A percentile compares a stretch with the other conserved stretches of the same genome.
Conservation (phyloP, 1,140 invertebrate species). For the Reticulitermes speratus region DNA sequence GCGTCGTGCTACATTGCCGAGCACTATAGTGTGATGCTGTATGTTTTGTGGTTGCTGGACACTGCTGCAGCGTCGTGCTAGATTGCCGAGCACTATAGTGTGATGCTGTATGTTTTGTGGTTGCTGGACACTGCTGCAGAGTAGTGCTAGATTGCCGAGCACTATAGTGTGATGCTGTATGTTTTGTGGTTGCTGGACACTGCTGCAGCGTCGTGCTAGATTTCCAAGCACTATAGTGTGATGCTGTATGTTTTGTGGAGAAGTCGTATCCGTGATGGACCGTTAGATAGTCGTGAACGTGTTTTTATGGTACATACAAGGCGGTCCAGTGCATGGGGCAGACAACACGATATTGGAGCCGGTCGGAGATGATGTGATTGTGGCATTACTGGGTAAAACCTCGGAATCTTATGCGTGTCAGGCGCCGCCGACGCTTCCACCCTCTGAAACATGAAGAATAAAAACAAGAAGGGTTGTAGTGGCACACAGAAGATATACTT, state of each 20-base stretch:
- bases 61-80: too few relatives aligned
- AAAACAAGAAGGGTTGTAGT: too few relatives aligned
- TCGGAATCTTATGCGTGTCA: background rate
- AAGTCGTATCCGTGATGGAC: background rate
- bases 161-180: background rate
- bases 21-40: background rate
- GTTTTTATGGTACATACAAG: background rate
- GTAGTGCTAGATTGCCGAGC: too few relatives aligned
- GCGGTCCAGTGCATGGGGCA: background rate
- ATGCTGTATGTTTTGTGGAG: slow-evolving; percentile 11
- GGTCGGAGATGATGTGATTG: background rate
- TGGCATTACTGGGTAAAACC: background rate
- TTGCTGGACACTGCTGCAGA: too few relatives aligned
- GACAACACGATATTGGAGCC: background rate
- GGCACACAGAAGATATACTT: too few relatives aligned
- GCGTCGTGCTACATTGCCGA: too few relatives aligned
- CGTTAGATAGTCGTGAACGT: background rate
- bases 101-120: background rate
- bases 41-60: slow-evolving; percentile 11
- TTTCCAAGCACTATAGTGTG: background rate
- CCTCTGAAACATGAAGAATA: too few relatives aligned
- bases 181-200: background rate
- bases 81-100: background rate
- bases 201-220: too few relatives aligned
- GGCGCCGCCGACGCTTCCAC: too few relatives aligned